Evolutionary conservation across 2,888 invertebrate species (phyloP), one percentile per base, ranked within the genome.

Genomic region (Tupiocoris notatus): DNA sequence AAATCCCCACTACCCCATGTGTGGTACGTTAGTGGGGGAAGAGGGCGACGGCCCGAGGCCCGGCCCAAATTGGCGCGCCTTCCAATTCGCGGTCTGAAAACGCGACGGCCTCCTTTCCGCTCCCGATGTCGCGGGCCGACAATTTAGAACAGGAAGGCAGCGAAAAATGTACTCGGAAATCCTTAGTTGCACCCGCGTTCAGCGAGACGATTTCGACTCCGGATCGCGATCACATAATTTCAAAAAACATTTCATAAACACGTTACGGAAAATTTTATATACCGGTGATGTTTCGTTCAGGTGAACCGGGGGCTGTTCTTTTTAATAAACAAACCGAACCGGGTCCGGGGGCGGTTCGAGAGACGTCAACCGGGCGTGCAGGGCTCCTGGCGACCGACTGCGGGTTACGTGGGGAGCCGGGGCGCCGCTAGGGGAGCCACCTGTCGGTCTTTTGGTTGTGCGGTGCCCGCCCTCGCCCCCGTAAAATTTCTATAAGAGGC

Each of bases 1-100:
- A 59, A 70, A 58, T 70, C 70, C 70, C 70, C 70, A 70, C 70
- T 70, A 70, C 70, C 70, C 70, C 70, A 70, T 70, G 58, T 21
- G 61, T 20, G 59, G 18, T 3, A 59, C 7, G 16, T 9, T 3
- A n/a, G 59, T 6, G 67, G 54, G 67, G 67, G 57, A 39, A 65
- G 17, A 39, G 65, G 39, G 39, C 39, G 39, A 39, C 39, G 39
- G 39, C 39, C 39, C 39, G 39, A 39, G 39, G 39, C 39, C 39
- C 12, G 39, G 39, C 39, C 39, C 39, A 12, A 39, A 39, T 39
- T 39, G 39, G 39, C 39, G 39, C 65, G 65, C 18, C 54, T 65
- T 39, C 39, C 65, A 65, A 65, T 65, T 65, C 17, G 39, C 16
- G 22, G 63, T 22, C 22, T n/a, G 22, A 23, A 23, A 6, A 3